These are phyloP conservation scores for Orcinus orca DNA, from an alignment of 2,113 vertebrate genomes.

Conservation along the genomic window DNA sequence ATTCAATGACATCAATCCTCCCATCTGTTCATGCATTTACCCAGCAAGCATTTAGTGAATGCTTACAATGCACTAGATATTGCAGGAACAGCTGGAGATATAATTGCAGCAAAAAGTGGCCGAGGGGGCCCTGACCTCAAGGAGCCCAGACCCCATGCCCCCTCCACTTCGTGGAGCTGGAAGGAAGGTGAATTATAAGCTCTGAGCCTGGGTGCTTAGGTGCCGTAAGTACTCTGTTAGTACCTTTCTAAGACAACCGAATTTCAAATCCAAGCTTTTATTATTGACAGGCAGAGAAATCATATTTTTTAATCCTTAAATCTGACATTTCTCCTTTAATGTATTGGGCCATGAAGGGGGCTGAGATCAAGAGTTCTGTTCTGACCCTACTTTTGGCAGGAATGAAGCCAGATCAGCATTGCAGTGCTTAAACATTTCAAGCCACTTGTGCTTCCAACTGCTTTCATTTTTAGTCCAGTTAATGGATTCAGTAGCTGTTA, in stretches of 20 bases:
- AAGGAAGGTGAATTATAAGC: fast-evolving
- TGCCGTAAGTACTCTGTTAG: background rate
- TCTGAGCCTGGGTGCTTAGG: background rate
- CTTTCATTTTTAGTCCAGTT: conserved; percentile 40
- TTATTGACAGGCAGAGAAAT: background rate
- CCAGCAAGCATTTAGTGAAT: background rate
- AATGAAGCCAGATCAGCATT: background rate
- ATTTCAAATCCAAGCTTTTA: background rate
- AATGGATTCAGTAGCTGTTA: conserved; percentile 52
- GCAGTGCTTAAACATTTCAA: conserved; percentile 37
- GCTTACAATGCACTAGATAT: too few relatives aligned
- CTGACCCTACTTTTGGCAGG: background rate
- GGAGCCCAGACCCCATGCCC: fast-evolving
- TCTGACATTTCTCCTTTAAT: conserved; percentile 15
- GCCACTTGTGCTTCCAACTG: conserved; percentile 35
- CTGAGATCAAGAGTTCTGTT: background rate
- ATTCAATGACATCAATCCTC: background rate
- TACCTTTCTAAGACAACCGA: background rate
- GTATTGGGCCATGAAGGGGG: background rate
- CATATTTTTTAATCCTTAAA: background rate
- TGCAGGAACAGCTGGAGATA: background rate
- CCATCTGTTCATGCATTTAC: background rate
- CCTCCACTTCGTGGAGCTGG: background rate
- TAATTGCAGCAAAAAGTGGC: fast-evolving
- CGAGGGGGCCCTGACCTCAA: background rate